Evolutionary conservation across 2,797 vertebrate species (phyloP).

Genomic region (Epinephelus awoara): DNA sequence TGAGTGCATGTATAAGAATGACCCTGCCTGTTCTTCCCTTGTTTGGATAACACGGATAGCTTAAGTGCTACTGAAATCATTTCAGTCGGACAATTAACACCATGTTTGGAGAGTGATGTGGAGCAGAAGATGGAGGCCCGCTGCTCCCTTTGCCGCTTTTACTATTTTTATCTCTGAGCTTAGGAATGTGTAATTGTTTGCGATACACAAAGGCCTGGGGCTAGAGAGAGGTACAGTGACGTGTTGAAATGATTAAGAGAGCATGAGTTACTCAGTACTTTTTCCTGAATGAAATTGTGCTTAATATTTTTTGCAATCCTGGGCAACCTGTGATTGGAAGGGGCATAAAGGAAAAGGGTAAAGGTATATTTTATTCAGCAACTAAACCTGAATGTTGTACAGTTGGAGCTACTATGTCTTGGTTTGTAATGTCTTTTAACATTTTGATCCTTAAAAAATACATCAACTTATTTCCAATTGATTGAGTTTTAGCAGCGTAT

Average conservation of each 20-base stretch:
- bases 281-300: neutral
- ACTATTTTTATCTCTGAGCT: conserved; percentile 60
- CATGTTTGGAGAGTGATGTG: conserved; percentile 47
- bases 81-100: conserved; percentile 18
- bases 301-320: neutral
- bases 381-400: conserved; percentile 18
- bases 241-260: conserved; percentile 9
- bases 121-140: conserved; percentile 32
- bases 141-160: conserved; percentile 39
- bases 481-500: conserved; percentile 3
- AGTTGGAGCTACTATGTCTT: neutral
- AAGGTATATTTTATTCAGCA: neutral
- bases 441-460: conserved; percentile 4
- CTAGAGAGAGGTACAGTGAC: conserved; percentile 5
- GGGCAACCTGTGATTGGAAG: neutral
- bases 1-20: conserved; percentile 26
- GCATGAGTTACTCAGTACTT: neutral
- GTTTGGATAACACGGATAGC: conserved; percentile 31
- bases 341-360: neutral
- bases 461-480: conserved; percentile 5
- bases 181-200: conserved; percentile 50
- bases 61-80: conserved; percentile 5
- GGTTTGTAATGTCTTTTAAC: neutral
- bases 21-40: neutral
- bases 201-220: conserved; percentile 28